A percentile compares a stretch with the other conserved stretches of the same genome.
These are phyloP conservation scores for Ceyx melanurus DNA, from an alignment of 2,113 vertebrate species.

Conservation along the genomic window DNA sequence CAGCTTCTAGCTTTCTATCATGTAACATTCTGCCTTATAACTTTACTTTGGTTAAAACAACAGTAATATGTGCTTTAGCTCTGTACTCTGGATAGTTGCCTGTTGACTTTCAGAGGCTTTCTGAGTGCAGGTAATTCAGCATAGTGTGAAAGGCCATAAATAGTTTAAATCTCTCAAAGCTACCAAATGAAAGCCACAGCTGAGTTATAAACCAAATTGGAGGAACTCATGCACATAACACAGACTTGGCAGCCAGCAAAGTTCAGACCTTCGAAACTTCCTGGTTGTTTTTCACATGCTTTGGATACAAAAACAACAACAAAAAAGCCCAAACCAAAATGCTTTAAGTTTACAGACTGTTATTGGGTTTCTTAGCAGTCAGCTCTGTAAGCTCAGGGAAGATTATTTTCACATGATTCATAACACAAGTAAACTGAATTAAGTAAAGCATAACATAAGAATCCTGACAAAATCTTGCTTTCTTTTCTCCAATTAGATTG, in stretches of 20 bases:
- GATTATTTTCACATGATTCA: not conserved
- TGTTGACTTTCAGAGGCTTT: not conserved
- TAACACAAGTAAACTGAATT: not conserved
- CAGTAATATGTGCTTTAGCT: not conserved
- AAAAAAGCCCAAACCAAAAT: not conserved
- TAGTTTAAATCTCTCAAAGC: not conserved
- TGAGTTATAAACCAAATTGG: not conserved
- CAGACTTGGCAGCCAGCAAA: not conserved
- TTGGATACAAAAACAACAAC: not conserved
- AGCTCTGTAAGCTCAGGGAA: not conserved
- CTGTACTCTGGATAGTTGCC: not conserved
- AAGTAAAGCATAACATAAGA: not conserved
- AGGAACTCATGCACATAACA: not conserved
- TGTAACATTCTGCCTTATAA: not conserved
- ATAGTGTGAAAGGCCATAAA: not conserved
- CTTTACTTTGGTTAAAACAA: not conserved
- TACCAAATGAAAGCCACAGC: not conserved
- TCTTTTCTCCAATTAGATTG: not conserved
- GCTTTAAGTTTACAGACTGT: not conserved
- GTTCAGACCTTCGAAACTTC: not conserved
- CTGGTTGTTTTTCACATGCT: not conserved
- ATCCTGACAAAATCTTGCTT: not conserved
- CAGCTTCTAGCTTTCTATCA: not conserved
- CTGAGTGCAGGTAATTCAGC: not conserved
- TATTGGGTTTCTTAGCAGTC: not conserved